These are phyloP conservation scores for Petrocephalus zakoni DNA, from an alignment of 2,113 vertebrate species.

Conservation along the genomic window DNA sequence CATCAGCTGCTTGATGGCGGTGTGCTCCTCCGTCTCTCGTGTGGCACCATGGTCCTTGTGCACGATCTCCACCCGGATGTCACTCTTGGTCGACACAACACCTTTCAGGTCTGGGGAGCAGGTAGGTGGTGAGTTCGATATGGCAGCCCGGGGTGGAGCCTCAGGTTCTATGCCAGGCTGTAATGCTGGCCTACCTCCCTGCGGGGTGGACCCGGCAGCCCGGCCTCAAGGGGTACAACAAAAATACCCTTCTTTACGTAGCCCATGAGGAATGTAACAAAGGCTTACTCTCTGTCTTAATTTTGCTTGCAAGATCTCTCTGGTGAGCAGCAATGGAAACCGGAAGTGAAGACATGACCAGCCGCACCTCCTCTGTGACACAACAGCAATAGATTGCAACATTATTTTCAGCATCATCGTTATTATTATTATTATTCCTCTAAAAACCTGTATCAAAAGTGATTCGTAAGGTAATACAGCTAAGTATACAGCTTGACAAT, in stretches of 20 bases:
- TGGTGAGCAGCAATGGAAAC: constrained; percentile 75
- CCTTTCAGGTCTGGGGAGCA: constrained; percentile 82
- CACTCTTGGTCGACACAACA: constrained; percentile 91
- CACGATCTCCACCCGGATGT: constrained; percentile 94
- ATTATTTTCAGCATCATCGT: not conserved
- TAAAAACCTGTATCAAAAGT: not conserved
- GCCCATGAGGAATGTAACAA: constrained; percentile 44
- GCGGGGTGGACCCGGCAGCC: not conserved
- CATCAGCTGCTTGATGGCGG: constrained; percentile 95
- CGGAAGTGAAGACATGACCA: constrained; percentile 74
- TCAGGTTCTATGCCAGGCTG: not conserved
- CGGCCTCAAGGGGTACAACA: not conserved
- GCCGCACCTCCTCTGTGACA: constrained; percentile 71
- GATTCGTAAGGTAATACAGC: not conserved
- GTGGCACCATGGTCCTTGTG: constrained; percentile 90
- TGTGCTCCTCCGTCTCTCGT: constrained; percentile 81
- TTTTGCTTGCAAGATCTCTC: constrained; percentile 76
- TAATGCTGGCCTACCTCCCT: not conserved
- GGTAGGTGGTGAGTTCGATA: constrained; percentile 20
- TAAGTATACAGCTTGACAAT: not conserved
- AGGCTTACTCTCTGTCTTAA: constrained; percentile 75
- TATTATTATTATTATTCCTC: not conserved
- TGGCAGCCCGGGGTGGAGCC: not conserved
- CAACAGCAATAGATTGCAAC: constrained; percentile 69
- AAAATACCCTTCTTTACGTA: not conserved